Conservation (phyloP, 2,888 invertebrate genomes). For the Chalcis sispes region DNA sequence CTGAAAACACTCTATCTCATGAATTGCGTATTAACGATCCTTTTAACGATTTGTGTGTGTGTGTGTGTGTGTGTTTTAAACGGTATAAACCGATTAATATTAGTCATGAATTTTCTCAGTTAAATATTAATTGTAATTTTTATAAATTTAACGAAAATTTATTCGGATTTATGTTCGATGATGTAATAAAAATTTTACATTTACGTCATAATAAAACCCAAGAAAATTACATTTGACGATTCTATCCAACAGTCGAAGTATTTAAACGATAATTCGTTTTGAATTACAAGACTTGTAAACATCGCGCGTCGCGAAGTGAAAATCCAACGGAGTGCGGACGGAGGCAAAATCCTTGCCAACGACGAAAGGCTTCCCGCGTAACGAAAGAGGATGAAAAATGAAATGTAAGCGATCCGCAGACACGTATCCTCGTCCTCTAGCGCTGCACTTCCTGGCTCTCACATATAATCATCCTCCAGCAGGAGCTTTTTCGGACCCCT, state of each 20-base stretch:
- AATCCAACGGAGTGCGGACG: no score
- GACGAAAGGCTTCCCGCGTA: no score
- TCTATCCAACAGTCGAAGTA: neutral
- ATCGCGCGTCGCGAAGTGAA: neutral
- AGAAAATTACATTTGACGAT: no score
- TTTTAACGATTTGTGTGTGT: constrained; percentile 2
- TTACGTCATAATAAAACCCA: no score
- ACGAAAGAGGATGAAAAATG: neutral
- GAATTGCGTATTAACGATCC: neutral
- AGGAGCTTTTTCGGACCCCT: neutral
- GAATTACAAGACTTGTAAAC: neutral
- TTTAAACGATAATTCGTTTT: neutral
- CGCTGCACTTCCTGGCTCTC: neutral
- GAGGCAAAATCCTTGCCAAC: neutral
- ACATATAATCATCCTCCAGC: constrained; percentile 21
- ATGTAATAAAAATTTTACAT: no score
- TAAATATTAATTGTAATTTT: no score
- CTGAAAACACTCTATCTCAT: neutral
- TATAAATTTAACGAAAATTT: no score
- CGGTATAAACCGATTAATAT: constrained; percentile 2
- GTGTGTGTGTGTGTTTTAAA: neutral
- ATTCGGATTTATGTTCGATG: no score
- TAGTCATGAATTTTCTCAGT: neutral
- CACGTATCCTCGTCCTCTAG: no score
- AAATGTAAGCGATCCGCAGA: no score